These are phyloP conservation scores for Tapirus terrestris DNA, from an alignment of 2,113 vertebrate genomes.

Conservation along the genomic window DNA sequence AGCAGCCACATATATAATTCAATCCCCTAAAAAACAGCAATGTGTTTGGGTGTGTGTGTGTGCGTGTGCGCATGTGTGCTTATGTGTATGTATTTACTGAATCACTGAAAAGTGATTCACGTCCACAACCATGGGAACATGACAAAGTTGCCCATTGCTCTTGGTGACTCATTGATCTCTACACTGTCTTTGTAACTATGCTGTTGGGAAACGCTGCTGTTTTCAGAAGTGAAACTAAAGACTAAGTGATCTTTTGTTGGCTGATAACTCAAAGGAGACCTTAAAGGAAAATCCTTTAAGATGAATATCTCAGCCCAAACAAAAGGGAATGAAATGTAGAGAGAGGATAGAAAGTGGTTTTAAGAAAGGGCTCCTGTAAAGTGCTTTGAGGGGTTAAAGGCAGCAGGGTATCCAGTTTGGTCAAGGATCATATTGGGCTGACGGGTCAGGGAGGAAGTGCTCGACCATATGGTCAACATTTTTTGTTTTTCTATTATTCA, in stretches of 20 bases:
- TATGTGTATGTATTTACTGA: not conserved
- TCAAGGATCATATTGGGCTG: not conserved
- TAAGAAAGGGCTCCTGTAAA: not conserved
- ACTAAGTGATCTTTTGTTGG: not conserved
- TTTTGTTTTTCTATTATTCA: not conserved
- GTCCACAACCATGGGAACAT: not conserved
- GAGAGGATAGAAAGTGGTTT: not conserved
- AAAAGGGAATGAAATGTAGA: not conserved
- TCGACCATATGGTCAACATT: not conserved
- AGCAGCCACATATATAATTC: not conserved
- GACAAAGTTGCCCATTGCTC: not conserved
- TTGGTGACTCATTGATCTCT: not conserved
- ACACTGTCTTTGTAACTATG: not conserved
- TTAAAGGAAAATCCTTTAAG: not conserved
- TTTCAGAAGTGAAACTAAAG: slow-evolving; percentile 23
- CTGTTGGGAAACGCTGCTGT: not conserved
- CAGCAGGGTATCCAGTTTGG: not conserved
- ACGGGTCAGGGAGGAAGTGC: not conserved
- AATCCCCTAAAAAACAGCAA: not conserved
- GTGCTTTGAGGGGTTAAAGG: not conserved
- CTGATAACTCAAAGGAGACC: not conserved
- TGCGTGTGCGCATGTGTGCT: rapidly evolving
- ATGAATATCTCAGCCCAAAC: not conserved
- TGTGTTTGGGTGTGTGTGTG: not conserved
- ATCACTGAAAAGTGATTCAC: not conserved